A percentile compares a stretch with the other conserved stretches of the same genome.
phyloP scores from a whole-genome alignment of 35 echinoderm and acorn worm genomes.

The Ptychodera flava region DNA sequence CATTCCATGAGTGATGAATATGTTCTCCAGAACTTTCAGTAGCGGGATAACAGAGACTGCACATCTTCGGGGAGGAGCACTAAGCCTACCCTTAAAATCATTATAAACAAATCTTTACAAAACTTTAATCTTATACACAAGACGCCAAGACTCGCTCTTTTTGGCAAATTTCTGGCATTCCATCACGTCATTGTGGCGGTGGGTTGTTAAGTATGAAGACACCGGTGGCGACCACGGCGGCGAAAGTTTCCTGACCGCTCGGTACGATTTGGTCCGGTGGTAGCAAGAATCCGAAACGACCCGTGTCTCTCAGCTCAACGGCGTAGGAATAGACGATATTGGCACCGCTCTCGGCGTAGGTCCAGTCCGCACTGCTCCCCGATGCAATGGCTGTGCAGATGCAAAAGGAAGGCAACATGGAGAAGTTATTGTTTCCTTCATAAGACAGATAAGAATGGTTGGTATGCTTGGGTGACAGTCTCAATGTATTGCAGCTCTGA shows the following conservation, averaged over 20 bases:
- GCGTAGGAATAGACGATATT: slow-evolving; percentile 49
- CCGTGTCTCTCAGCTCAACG: slow-evolving; percentile 47
- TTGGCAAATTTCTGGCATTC: too few species aligned
- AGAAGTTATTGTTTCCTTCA: not conserved
- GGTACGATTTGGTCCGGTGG: slow-evolving; percentile 39
- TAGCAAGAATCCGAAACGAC: slow-evolving; percentile 42
- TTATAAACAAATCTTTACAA: too few species aligned
- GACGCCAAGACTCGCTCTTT: too few species aligned
- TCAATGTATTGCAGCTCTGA: too few species aligned
- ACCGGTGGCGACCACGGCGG: slow-evolving; percentile 2
- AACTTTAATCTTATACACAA: too few species aligned
- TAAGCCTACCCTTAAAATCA: too few species aligned
- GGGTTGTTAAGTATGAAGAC: not conserved
- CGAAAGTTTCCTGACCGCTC: slow-evolving; percentile 43
- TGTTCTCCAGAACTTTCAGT: too few species aligned
- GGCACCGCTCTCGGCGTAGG: slow-evolving; percentile 25
- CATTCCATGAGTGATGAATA: too few species aligned
- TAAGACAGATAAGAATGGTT: not conserved
- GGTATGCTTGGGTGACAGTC: not conserved
- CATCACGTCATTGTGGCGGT: too few species aligned
- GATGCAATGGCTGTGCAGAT: slow-evolving; percentile 37
- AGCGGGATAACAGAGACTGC: too few species aligned
- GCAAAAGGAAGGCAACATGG: not conserved
- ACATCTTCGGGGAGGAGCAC: too few species aligned
- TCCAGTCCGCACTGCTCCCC: slow-evolving; percentile 55